Percentiles rank a stretch among this genome's conserved stretches.
phyloP scores from a whole-genome alignment of 2,888 invertebrate species.

The Chouioia cunea region DNA sequence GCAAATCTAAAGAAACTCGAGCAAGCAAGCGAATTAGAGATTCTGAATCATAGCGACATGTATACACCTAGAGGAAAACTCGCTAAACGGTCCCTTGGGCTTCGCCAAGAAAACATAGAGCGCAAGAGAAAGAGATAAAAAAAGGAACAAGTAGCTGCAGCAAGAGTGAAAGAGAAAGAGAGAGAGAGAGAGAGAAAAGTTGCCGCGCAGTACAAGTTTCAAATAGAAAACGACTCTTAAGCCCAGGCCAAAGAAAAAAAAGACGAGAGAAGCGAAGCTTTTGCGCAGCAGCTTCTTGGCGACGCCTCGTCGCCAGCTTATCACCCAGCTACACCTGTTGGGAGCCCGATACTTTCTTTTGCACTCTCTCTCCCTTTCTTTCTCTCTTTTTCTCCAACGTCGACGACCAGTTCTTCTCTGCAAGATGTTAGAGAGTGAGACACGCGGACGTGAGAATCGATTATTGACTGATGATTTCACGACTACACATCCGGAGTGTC shows the following conservation, averaged over 20 bases:
- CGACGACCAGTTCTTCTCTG: neutral
- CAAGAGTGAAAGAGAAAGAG: neutral
- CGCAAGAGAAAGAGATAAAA: neutral
- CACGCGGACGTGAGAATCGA: slow-evolving; percentile 5
- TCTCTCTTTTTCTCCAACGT: neutral
- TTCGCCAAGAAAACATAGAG: slow-evolving; percentile 2
- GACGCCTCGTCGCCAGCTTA: slow-evolving; percentile 30
- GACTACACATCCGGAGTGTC: slow-evolving; percentile 10
- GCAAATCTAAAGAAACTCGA: neutral
- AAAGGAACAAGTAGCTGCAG: too few species aligned
- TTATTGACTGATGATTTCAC: slow-evolving; percentile 35
- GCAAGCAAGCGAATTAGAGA: slow-evolving; percentile 21
- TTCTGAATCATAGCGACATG: slow-evolving; percentile 15
- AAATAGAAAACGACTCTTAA: slow-evolving; percentile 42
- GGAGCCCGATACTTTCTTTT: slow-evolving; percentile 41
- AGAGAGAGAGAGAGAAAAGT: neutral
- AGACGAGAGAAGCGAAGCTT: slow-evolving; percentile 23
- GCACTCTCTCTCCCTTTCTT: neutral
- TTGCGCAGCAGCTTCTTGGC: slow-evolving; percentile 2
- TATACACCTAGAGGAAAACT: neutral
- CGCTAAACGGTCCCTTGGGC: slow-evolving; percentile 23
- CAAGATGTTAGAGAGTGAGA: neutral
- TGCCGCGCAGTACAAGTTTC: slow-evolving; percentile 29
- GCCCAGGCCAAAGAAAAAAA: slow-evolving; percentile 1
- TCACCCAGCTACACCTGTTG: slow-evolving; percentile 44